Evolutionary conservation across 1,140 invertebrate genomes (phyloP), one percentile per base, ranked within the genome.

Genomic region (Cotesia vestalis): DNA sequence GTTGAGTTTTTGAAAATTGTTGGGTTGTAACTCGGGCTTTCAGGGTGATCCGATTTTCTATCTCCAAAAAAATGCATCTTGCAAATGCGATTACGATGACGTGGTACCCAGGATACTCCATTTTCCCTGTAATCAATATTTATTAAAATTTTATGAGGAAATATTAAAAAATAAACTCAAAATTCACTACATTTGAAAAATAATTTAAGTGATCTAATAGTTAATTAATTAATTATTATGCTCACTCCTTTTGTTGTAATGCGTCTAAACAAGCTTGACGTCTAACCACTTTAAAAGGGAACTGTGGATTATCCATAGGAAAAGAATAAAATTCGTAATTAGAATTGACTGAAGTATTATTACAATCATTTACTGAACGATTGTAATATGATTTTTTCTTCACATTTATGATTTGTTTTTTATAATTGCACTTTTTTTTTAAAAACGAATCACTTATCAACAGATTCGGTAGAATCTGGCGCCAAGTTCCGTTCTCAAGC

Each of bases 361-460:
- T 55, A 55, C 52, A 55, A 55, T 12, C 12, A 55, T 11, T 55
- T n/a, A 55, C 52, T 11, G 52, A 55, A 55, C 52, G 4, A 11
- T 55, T 55, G 12, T 11, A 55, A 12, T 11, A 55, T 11, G 52
- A 2, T 55, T 55, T 12, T 55, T 55, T 55, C 12, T 51, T 51
- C 6, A 51, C 46, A 9, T 51, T n/a, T 2, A 51, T 51, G 12
- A 51, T 55, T 55, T 55, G n/a, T 17, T 55, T 17, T 55, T 17
- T n/a, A 55, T 17, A 55, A 55, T 55, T 12, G 52, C 52, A 55
- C 52, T 55, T 55, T 55, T 55, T 55, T 55, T 55, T 20, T 20
- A 1, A 12, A 55, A 55, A 55, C 38, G 4, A 55, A 55, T 55
- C 52, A 55, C 52, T 55, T 12, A 55, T 55, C 3, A n/a, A n/a